Conservation (phyloP, 2,113 vertebrate genomes). For the Pelecanoides urinatrix region DNA sequence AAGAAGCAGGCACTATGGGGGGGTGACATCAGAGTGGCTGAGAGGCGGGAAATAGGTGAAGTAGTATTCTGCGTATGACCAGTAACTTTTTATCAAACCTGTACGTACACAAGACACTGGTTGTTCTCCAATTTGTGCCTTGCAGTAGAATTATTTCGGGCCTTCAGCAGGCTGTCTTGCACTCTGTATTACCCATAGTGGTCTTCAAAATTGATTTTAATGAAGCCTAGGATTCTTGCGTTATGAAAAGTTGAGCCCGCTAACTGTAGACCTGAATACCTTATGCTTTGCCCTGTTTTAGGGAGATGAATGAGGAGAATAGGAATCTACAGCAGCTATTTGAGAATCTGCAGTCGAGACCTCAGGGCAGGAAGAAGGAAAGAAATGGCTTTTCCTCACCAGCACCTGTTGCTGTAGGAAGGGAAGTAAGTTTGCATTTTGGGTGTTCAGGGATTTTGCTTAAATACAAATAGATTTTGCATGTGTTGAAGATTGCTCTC, state of each 20-base stretch:
- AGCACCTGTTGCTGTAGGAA: neutral
- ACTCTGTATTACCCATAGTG: neutral
- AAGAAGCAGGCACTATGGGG: neutral
- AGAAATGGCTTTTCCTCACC: neutral
- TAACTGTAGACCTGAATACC: neutral
- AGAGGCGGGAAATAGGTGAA: neutral
- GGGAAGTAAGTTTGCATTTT: neutral
- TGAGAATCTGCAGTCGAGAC: neutral
- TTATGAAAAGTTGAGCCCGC: neutral
- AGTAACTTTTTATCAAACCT: neutral
- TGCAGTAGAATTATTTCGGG: neutral
- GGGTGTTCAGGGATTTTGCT: neutral
- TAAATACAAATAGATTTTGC: neutral
- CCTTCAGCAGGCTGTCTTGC: neutral
- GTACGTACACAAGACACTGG: neutral
- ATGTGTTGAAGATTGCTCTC: neutral
- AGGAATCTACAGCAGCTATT: neutral
- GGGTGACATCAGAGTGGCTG: neutral
- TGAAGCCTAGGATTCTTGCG: neutral
- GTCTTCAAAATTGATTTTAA: neutral
- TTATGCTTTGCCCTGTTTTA: neutral
- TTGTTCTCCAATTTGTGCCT: neutral
- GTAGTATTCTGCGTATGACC: neutral
- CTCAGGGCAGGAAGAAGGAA: neutral
- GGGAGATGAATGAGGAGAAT: neutral